Conservation (phyloP, 2,888 invertebrate species). For the Synanthedon tipuliformis region DNA sequence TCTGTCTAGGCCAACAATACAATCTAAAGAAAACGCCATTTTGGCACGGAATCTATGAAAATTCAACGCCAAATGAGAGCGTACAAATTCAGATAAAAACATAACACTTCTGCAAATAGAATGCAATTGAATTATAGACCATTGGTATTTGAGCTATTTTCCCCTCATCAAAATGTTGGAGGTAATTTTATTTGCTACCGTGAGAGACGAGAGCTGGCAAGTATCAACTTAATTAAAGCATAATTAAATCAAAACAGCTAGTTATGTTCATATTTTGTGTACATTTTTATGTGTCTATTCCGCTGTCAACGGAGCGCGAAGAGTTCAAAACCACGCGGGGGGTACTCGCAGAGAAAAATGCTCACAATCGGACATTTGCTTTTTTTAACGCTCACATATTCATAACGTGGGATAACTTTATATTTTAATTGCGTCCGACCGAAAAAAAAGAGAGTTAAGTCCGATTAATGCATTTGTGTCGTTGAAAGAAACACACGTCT, state of each 20-base stretch:
- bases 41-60: background rate
- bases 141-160: constrained; percentile 9
- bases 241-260: constrained; percentile 46
- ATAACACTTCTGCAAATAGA: background rate
- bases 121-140: background rate
- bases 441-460: background rate
- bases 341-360: constrained; percentile 3
- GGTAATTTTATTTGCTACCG: constrained; percentile 38
- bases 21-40: background rate
- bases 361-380: constrained; percentile 7
- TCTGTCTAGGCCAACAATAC: too few species aligned
- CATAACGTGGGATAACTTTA: background rate
- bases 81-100: constrained; percentile 1
- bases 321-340: constrained; percentile 10
- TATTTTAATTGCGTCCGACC: background rate
- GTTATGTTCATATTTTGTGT: constrained; percentile 28
- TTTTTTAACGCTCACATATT: constrained; percentile 1
- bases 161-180: background rate
- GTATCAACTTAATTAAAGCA: constrained; percentile 47
- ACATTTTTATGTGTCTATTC: constrained; percentile 8
- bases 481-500: constrained; percentile 47
- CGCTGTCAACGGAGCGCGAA: constrained; percentile 13
- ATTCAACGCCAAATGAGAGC: background rate
- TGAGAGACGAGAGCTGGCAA: constrained; percentile 33
- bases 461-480: background rate